Conservation (phyloP, 2,797 vertebrate genomes). For the Sandelia bainsii region DNA sequence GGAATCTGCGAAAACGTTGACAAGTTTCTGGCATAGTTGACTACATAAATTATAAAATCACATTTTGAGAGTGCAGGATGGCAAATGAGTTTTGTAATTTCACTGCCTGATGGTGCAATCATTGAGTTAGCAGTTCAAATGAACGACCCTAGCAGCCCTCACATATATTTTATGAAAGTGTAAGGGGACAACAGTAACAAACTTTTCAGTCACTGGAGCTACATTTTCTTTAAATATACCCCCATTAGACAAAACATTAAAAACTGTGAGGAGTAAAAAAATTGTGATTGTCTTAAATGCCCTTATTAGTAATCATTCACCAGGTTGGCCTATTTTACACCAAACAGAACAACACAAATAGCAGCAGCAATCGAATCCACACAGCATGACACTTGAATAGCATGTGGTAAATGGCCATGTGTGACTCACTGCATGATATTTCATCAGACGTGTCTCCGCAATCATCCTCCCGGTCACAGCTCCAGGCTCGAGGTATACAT, state of each 20-base stretch:
- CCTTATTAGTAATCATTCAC: conserved; percentile 9
- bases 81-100: conserved; percentile 15
- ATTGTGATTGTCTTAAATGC: conserved; percentile 8
- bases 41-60: conserved; percentile 27
- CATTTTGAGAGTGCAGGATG: conserved; percentile 10
- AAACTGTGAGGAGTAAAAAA: conserved; percentile 21
- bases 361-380: neutral
- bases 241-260: neutral
- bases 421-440: conserved; percentile 91
- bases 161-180: neutral
- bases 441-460: conserved; percentile 95
- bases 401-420: conserved; percentile 6
- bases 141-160: neutral
- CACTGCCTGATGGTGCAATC: conserved; percentile 4
- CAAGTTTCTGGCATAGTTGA: conserved; percentile 6
- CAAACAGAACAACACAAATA: conserved; percentile 21
- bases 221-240: conserved; percentile 5
- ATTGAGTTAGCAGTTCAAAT: conserved; percentile 8
- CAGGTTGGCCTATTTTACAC: conserved; percentile 7
- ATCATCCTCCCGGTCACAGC: conserved; percentile 96
- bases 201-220: neutral
- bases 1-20: conserved; percentile 1
- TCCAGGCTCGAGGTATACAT: conserved; percentile 93
- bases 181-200: neutral
- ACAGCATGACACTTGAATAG: conserved; percentile 33